These are phyloP conservation scores for Liodrosophila aerea DNA, from an alignment of 2,888 invertebrate species.

Conservation along the genomic window DNA sequence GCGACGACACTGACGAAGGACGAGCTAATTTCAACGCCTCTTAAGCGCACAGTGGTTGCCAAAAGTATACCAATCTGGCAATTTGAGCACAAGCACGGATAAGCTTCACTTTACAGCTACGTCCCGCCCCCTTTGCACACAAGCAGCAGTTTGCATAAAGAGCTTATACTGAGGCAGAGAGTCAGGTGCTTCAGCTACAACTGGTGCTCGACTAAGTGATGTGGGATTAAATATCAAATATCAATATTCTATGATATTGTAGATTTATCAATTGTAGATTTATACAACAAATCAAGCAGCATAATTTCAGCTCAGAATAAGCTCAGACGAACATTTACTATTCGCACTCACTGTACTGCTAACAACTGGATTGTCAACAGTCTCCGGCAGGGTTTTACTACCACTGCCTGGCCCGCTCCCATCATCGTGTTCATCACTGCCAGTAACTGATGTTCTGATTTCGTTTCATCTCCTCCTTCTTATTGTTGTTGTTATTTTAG, in stretches of 20 bases:
- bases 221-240: too few species aligned
- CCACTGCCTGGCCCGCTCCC: slow-evolving; percentile 1
- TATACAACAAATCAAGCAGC: too few species aligned
- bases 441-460: slow-evolving; percentile 55
- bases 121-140: too few species aligned
- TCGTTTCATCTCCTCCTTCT: slow-evolving; percentile 26
- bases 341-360: slow-evolving; percentile 44
- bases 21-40: slow-evolving; percentile 73
- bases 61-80: slow-evolving; percentile 1
- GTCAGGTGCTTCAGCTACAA: too few species aligned
- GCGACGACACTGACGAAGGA: slow-evolving; percentile 32
- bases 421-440: slow-evolving; percentile 36
- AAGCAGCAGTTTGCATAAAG: too few species aligned
- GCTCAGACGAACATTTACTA: too few species aligned
- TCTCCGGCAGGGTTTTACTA: slow-evolving; percentile 16
- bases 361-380: slow-evolving; percentile 56
- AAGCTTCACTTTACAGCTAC: too few species aligned
- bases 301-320: too few species aligned
- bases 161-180: too few species aligned
- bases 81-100: neutral
- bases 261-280: too few species aligned
- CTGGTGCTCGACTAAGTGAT: too few species aligned
- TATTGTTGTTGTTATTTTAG: slow-evolving; percentile 30
- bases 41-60: slow-evolving; percentile 71
- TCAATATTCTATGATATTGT: too few species aligned